Base-by-base conservation (phyloP, 2,888 invertebrate genomes). In the Callyntrura guangdongensis region DNA sequence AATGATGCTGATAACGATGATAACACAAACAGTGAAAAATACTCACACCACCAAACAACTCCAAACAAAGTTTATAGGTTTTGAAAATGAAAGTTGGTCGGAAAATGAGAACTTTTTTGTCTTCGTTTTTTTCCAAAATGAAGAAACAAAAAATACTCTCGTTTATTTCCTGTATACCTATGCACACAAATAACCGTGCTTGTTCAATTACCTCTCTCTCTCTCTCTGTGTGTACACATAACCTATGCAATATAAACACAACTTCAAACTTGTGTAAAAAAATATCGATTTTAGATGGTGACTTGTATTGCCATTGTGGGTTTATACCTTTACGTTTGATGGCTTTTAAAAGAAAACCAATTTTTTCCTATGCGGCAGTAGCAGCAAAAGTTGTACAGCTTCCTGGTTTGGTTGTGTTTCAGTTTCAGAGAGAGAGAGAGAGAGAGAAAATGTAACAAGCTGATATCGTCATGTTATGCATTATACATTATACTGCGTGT, bases 221-320 rank as follows among this genome's bases (percentile, higher is more conserved):
- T 12, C 20, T 61, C 8, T 12, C 6, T 47, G 56, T 56, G 12
- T 27, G 36, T 25, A 36, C 36, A 36, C 6, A 36, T 4, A 36
- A 6, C 36, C 36, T 6, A 36, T 36, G 36, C 36, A 36, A 36
- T 36, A 36, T 36, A 36, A 36, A 36, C 36, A 36, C 36, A 36
- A 36, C 36, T 36, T 36, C 36, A n/a, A n/a, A n/a, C n/a, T 72
- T n/a, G 47, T 53, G 69, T 72, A 45, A 53, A n/a, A 25, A n/a
- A 83, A 47, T 83, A 83, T 83, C 67, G 83, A 83, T 83, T 83
- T 82, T 83, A 64, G 64, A 25, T 49, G 25, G 11, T 47, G 72
- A 59, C 17, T 36, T 74, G 14, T 36, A 36, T 27, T 8, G 47
- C 45, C 12, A 20, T 72, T 47, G 49, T 49, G 47, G 36, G 36